Conservation (phyloP, 2,113 vertebrate genomes). For the Tetrao urogallus region DNA sequence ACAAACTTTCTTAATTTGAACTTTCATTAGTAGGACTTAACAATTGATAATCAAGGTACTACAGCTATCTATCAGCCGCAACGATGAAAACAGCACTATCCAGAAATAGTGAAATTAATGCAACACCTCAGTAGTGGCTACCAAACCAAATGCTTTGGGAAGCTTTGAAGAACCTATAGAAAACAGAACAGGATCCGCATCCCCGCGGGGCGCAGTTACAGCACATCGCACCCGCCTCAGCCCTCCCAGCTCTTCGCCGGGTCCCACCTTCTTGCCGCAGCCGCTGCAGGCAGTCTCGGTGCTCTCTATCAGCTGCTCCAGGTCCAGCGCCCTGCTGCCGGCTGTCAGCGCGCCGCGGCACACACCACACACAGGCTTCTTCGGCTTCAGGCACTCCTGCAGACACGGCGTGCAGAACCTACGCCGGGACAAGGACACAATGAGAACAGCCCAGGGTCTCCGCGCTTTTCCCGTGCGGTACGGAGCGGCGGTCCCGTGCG, state of each 20-base stretch:
- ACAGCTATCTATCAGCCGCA: not conserved
- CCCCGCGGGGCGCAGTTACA: too few relatives aligned
- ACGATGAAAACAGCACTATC: not conserved
- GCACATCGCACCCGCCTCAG: too few relatives aligned
- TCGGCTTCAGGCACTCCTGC: constrained; percentile 93
- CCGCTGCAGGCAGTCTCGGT: constrained; percentile 90
- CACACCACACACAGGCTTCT: constrained; percentile 93
- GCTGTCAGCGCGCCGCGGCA: constrained; percentile 85
- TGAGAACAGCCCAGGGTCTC: not conserved
- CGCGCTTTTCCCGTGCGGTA: too few relatives aligned
- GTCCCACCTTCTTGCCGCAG: constrained; percentile 87
- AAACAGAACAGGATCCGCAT: too few relatives aligned
- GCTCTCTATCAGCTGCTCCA: constrained; percentile 88
- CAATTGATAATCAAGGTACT: not conserved
- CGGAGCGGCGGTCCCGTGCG: too few relatives aligned
- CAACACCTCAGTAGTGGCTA: too few relatives aligned
- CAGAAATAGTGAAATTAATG: not conserved
- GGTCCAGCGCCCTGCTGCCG: constrained; percentile 82
- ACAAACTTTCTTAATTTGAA: not conserved
- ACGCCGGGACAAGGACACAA: not conserved
- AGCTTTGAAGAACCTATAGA: too few relatives aligned
- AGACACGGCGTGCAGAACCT: constrained; percentile 95
- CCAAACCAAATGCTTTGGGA: too few relatives aligned
- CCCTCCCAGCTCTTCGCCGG: too few relatives aligned
- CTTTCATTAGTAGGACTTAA: not conserved